phyloP scores from a whole-genome alignment of 2,888 invertebrate genomes.

The Dynastes hyllus region DNA sequence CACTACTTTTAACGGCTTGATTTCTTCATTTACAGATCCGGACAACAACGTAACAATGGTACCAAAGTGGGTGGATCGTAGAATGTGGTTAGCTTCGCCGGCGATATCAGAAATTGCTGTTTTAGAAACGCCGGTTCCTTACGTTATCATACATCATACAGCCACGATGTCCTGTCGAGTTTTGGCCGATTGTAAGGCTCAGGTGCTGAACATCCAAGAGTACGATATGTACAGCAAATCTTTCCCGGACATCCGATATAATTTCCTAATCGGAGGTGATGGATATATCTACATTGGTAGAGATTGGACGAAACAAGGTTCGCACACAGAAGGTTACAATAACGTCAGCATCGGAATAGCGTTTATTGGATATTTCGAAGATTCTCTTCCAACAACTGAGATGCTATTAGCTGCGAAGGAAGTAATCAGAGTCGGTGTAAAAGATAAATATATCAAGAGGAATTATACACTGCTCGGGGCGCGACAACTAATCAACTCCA shows the following conservation, averaged over 20 bases:
- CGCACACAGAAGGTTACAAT: constrained; percentile 82
- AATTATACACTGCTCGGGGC: constrained; percentile 82
- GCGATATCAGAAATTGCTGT: constrained; percentile 62
- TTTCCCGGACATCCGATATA: constrained; percentile 83
- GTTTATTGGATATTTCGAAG: constrained; percentile 82
- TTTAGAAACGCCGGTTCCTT: constrained; percentile 24
- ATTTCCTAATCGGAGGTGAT: constrained; percentile 86
- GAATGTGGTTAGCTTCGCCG: constrained; percentile 81
- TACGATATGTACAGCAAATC: constrained; percentile 79
- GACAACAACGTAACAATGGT: neutral
- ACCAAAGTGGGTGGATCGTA: constrained; percentile 68
- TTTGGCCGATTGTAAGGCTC: constrained; percentile 76
- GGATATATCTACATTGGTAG: constrained; percentile 84
- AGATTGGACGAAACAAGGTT: constrained; percentile 83
- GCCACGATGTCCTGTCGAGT: constrained; percentile 58
- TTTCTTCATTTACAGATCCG: neutral
- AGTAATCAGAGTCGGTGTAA: constrained; percentile 78
- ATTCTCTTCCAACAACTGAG: constrained; percentile 71
- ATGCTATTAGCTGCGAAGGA: constrained; percentile 77
- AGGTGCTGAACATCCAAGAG: constrained; percentile 77
- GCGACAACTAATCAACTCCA: constrained; percentile 78
- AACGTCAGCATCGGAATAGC: constrained; percentile 80
- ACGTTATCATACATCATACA: constrained; percentile 20
- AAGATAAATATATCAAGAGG: constrained; percentile 75
- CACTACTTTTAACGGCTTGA: too few species aligned